Base-by-base conservation (phyloP, 2,797 vertebrate species). In the Rhodeus uyekii region DNA sequence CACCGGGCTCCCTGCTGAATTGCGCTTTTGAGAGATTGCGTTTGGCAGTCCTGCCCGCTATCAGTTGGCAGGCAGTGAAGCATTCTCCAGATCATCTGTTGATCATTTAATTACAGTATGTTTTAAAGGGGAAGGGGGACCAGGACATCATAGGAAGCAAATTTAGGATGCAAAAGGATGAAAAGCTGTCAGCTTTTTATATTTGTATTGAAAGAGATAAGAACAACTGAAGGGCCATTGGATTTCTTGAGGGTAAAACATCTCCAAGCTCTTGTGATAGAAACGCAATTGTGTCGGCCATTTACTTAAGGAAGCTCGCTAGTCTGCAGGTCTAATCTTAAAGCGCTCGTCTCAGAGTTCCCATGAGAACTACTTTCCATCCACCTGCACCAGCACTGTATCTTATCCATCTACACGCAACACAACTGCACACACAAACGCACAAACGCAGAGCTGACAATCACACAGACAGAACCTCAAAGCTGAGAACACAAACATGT, bases 101-200 rank as follows among this genome's bases (percentile, higher is more conserved):
- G 89, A 89, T 91, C 87, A 81, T 88, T 91, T 91, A 91, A 91
- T 91, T 90, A 91, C 90, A 88, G 86, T 89, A 86, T 86, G 88
- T 84, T 89, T 88, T 75, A 78, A 85, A 87, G 80, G 80, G 81
- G 82, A 76, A 79, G 76, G 79, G 77, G 79, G 38, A 85, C 63
- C 58, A 64, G 78, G 80, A 61, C 69, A 81, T 81, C 50, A 39
- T 64, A 71, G 18, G 8, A 83, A 77, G 29, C 55, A 77, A 69
- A 65, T 29, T 71, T 83, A 69, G 32, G 36, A 63, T 53, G n/a
- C 8, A 61, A 5, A 1, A 64, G n/a, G 50, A 60, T 50, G 16
- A 64, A 81, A 60, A 63, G 27, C 50, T 67, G 60, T 44, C 61
- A 18, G 38, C 53, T 64, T 65, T 78, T 55, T 81, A 39, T 48